phyloP scores from a whole-genome alignment of 35 echinoderm and acorn worm genomes.

The Anneissia japonica region DNA sequence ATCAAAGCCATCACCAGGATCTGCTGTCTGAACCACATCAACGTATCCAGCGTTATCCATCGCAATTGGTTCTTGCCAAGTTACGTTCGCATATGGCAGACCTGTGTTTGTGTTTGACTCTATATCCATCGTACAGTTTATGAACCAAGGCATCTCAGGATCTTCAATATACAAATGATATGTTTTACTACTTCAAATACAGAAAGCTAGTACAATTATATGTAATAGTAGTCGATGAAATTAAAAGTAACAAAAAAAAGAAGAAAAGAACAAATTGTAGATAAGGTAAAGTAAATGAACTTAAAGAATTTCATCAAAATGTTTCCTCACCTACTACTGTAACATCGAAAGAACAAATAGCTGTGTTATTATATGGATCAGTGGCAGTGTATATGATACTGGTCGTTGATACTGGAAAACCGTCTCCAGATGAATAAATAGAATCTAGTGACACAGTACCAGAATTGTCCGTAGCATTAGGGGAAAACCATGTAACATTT shows the following conservation, averaged over 20 bases:
- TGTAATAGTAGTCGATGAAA: too few species aligned
- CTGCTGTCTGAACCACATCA: not conserved
- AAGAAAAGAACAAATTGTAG: too few species aligned
- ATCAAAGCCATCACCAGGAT: constrained; percentile 33
- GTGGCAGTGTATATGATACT: constrained; percentile 38
- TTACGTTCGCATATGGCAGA: not conserved
- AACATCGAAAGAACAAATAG: not conserved
- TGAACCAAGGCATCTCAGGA: constrained; percentile 16
- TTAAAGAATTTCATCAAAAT: not conserved
- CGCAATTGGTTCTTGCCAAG: constrained; percentile 30
- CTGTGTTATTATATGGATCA: not conserved
- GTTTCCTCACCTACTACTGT: not conserved
- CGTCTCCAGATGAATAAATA: not conserved
- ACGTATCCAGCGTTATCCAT: constrained; percentile 20
- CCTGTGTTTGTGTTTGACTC: not conserved
- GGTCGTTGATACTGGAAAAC: constrained; percentile 32
- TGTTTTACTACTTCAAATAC: too few species aligned
- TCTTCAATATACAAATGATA: not conserved
- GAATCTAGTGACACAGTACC: constrained; percentile 8
- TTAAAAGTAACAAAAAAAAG: not conserved
- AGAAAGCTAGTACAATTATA: too few species aligned
- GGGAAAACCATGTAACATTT: constrained; percentile 38
- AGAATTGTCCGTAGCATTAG: constrained; percentile 50
- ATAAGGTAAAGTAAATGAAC: too few species aligned
- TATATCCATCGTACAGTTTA: constrained; percentile 25